Conservation (phyloP, 2,888 invertebrate species). For the Alsophila aescularia region DNA sequence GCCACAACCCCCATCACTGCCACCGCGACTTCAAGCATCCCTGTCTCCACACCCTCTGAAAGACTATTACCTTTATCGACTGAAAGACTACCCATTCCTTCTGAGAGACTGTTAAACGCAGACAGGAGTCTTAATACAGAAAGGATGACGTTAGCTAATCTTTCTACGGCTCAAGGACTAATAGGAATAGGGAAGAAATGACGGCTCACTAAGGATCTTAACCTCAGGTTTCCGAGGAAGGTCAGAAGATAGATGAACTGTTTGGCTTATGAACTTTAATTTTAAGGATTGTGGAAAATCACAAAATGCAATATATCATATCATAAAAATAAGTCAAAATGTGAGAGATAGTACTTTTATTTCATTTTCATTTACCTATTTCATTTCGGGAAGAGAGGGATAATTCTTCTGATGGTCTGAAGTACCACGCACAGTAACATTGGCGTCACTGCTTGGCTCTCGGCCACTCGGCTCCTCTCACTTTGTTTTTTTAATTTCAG, state of each 20-base stretch:
- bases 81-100: slow-evolving; percentile 20
- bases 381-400: no score
- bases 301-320: no score
- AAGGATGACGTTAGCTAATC: slow-evolving; percentile 65
- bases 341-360: no score
- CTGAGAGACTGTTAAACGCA: slow-evolving; percentile 28
- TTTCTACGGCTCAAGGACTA: slow-evolving; percentile 72
- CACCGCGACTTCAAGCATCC: slow-evolving; percentile 38
- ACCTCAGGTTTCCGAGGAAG: slow-evolving; percentile 63
- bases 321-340: background rate
- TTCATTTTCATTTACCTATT: no score
- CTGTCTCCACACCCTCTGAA: slow-evolving; percentile 43
- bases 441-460: no score
- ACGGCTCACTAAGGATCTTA: slow-evolving; percentile 68
- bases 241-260: slow-evolving; percentile 58
- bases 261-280: background rate
- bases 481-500: no score
- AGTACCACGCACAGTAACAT: no score
- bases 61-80: slow-evolving; percentile 60
- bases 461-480: no score
- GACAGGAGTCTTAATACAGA: slow-evolving; percentile 57
- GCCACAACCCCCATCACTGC: slow-evolving; percentile 62
- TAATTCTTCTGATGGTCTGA: no score
- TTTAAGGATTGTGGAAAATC: background rate
- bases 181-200: slow-evolving; percentile 80